These are phyloP conservation scores for Rafetus swinhoei DNA, from an alignment of 2,113 vertebrate genomes.

Conservation along the genomic window DNA sequence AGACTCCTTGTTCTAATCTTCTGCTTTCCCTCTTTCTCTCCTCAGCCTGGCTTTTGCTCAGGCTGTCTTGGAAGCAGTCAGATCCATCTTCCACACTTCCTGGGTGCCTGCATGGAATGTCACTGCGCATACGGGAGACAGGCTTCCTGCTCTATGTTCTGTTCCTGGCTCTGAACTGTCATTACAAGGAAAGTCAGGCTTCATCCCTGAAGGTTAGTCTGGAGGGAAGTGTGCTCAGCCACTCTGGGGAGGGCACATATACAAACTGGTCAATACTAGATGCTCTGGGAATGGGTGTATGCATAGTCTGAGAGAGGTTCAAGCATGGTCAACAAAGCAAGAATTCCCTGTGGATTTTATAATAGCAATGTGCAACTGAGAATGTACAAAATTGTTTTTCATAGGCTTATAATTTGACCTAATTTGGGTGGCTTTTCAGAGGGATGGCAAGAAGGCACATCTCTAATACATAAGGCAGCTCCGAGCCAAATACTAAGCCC, in stretches of 20 bases:
- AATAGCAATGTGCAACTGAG: background rate
- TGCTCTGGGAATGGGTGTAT: background rate
- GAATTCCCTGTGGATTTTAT: background rate
- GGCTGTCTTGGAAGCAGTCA: background rate
- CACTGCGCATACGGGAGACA: background rate
- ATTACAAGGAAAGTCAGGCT: background rate
- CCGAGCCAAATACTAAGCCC: background rate
- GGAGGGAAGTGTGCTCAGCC: background rate
- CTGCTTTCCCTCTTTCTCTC: background rate
- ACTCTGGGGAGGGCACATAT: background rate
- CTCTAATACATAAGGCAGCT: background rate
- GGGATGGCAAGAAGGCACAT: background rate
- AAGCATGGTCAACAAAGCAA: background rate
- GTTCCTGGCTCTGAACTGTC: background rate
- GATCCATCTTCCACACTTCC: background rate
- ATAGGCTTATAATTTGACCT: background rate
- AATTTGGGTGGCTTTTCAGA: background rate
- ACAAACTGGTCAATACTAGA: background rate
- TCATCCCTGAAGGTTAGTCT: background rate
- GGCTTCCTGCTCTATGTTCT: background rate
- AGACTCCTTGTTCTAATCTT: rapidly evolving
- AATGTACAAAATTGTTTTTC: background rate
- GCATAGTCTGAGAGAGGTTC: rapidly evolving
- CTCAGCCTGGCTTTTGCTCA: rapidly evolving
- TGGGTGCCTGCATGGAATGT: background rate